Evolutionary conservation across 2,888 invertebrate genomes (phyloP).

Genomic region (Drosophila diplacantha): DNA sequence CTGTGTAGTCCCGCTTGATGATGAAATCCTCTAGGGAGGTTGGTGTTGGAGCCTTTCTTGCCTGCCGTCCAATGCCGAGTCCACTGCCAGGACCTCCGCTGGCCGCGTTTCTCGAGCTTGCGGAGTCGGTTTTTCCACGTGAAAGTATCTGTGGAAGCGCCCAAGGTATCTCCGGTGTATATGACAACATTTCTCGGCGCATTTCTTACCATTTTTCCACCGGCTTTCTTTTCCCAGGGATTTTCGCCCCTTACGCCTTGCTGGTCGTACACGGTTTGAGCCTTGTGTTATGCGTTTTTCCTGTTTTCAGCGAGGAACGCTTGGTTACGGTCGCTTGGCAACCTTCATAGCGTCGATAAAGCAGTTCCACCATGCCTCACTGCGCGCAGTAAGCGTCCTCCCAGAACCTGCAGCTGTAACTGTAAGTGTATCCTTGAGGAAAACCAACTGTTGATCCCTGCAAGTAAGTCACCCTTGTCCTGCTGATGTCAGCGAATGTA

Average conservation of each 20-base stretch:
- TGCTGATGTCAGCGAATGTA: slow-evolving; percentile 8
- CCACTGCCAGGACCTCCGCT: slow-evolving; percentile 52
- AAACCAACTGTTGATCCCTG: slow-evolving; percentile 34
- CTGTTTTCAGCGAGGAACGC: slow-evolving; percentile 8
- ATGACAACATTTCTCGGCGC: slow-evolving; percentile 30
- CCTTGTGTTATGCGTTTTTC: slow-evolving; percentile 26
- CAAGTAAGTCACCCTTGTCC: slow-evolving; percentile 7
- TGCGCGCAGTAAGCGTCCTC: slow-evolving; percentile 38
- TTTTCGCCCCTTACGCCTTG: slow-evolving; percentile 23
- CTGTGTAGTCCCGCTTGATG: slow-evolving; percentile 93
- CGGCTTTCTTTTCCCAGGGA: slow-evolving; percentile 13
- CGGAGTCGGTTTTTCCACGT: slow-evolving; percentile 87
- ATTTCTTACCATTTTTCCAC: slow-evolving; percentile 58
- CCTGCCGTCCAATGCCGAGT: slow-evolving; percentile 40
- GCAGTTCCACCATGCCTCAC: slow-evolving; percentile 47
- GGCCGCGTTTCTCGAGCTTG: slow-evolving; percentile 73
- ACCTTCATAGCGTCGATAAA: slow-evolving; percentile 63
- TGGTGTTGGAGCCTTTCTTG: slow-evolving; percentile 79
- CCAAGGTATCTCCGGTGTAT: slow-evolving; percentile 21
- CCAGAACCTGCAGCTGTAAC: slow-evolving; percentile 2
- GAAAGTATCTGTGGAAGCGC: slow-evolving; percentile 85
- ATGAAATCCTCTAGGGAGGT: slow-evolving; percentile 94
- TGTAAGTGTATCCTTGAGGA: neutral
- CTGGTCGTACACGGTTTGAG: slow-evolving; percentile 9
- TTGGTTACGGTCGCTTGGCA: slow-evolving; percentile 69